Conservation (phyloP, 2,888 invertebrate genomes). For the Calliscelio sp. region DNA sequence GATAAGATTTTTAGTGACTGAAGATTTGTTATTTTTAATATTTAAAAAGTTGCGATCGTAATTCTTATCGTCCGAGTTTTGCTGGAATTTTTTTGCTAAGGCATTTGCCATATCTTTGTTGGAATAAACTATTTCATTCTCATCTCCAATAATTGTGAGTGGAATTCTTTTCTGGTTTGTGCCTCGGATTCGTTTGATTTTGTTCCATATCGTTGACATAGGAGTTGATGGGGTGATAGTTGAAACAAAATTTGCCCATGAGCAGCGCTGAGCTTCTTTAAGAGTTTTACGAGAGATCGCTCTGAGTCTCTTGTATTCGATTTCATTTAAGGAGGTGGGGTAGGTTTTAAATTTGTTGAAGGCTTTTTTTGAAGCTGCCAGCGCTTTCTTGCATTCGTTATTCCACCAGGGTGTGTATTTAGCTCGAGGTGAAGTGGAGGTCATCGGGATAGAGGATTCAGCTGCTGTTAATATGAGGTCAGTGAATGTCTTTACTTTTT, state of each 20-base stretch:
- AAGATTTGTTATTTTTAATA: not conserved
- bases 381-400: too few species aligned
- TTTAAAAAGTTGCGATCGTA: not conserved
- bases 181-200: not conserved
- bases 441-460: too few species aligned
- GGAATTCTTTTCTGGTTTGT: not conserved
- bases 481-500: too few species aligned
- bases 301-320: too few species aligned
- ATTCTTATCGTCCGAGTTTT: not conserved
- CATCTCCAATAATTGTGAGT: not conserved
- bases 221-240: not conserved
- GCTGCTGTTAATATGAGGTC: too few species aligned
- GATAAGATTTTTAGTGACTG: not conserved
- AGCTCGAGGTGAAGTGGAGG: too few species aligned
- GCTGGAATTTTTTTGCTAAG: not conserved
- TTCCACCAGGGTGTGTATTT: too few species aligned
- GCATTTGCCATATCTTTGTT: not conserved
- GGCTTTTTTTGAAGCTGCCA: too few species aligned
- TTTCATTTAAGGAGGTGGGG: too few species aligned
- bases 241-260: not conserved
- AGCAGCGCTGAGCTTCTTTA: not conserved
- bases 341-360: too few species aligned
- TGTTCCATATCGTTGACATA: not conserved
- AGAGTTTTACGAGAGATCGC: too few species aligned
- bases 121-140: not conserved